phyloP scores from a whole-genome alignment of 2,797 vertebrate genomes.

The Danio kyathit region DNA sequence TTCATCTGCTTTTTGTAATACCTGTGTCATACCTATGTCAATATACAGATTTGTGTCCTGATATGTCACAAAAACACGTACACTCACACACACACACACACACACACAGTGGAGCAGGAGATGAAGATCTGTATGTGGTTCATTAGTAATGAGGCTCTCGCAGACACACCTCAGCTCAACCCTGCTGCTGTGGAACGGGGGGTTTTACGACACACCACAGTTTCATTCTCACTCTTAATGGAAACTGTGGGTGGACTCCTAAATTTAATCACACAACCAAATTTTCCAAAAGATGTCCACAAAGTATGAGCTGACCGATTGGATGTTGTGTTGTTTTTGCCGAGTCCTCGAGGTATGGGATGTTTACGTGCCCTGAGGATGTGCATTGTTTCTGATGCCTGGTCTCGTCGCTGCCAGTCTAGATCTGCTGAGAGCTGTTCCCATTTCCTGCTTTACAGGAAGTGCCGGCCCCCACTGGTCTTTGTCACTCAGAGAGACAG shows the following conservation, averaged over 20 bases:
- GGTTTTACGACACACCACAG: not conserved
- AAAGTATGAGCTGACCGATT: not conserved
- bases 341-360: constrained; percentile 6
- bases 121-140: constrained; percentile 14
- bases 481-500: constrained; percentile 70
- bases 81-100: constrained; percentile 13
- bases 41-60: too few species aligned
- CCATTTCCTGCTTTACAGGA: constrained; percentile 76
- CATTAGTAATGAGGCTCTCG: constrained; percentile 30
- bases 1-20: too few species aligned
- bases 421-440: constrained; percentile 67
- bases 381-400: constrained; percentile 48
- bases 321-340: not conserved
- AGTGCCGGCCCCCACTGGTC: constrained; percentile 67
- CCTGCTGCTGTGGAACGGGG: constrained; percentile 20
- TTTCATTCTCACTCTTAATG: constrained; percentile 33
- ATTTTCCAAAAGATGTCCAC: not conserved
- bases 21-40: too few species aligned
- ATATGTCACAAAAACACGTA: too few species aligned
- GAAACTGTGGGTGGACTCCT: constrained; percentile 5
- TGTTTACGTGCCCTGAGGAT: constrained; percentile 35
- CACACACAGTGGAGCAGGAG: not conserved
- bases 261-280: not conserved
- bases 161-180: constrained; percentile 31
- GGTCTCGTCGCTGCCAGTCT: constrained; percentile 56